Evolutionary conservation across 2,888 invertebrate genomes (phyloP), one percentile per base, ranked within the genome.

Genomic region (Ectemnius lituratus): DNA sequence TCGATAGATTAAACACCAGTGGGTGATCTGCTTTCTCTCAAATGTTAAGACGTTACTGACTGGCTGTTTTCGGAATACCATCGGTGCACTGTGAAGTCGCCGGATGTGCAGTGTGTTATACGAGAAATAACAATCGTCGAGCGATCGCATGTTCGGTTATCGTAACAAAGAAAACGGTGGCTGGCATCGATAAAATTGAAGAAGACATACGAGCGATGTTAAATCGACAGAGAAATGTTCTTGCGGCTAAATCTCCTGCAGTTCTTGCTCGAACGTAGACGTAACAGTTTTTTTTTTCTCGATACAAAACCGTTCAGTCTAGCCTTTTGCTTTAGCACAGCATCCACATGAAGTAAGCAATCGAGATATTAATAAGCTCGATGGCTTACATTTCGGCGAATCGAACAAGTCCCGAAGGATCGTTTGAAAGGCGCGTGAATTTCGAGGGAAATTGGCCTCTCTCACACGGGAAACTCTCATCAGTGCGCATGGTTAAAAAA

Each of bases 271-370:
- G 57, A 60, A 64, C 58, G 47, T 58, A 69, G 65, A 47, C 16
- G 49, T 65, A 56, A 23, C 58, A 70, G 60, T 76, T 67, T 80
- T 79, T 76, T 67, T 80, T 79, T 76, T 71, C 69, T 18, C 11
- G 37, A 37, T 6, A 37, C 8, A 37, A 2, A 37, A 0, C 1
- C 37, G 8, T 8, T 28, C 20, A 57, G 66, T 62, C 27, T 63
- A 62, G 70, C 65, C 67, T 70, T 18, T 70, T 18, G 62, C 68
- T 70, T 23, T 3, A 3, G 23, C 23, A 58, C 62, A 37, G 27
- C 23, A 20, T 60, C 46, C 59, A 49, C 13, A 16, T 11, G 56
- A 58, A 16, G 57, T 47, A 20, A 37, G 13, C 49, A 28, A 8
- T 56, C 16, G 49, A 67, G 65, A 65, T 74, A 77, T 78, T 77